Base-by-base conservation (phyloP, 2,888 invertebrate genomes). In the Andrena fulva region DNA sequence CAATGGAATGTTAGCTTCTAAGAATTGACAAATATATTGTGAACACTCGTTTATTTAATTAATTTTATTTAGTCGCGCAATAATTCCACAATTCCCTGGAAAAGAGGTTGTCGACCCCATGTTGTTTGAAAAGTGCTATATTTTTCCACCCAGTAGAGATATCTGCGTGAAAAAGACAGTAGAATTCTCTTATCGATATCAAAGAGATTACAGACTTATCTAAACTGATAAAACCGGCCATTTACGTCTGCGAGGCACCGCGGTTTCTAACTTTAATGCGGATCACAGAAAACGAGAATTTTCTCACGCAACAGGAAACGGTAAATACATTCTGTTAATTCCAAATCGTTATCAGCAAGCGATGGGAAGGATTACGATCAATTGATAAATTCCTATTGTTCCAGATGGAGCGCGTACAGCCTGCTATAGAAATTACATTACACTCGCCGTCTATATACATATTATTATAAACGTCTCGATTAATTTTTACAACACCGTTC, bases 201-300 rank as follows among this genome's bases (percentile, higher is more conserved):
- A 54, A 60, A 33, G 24, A 80, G 80, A 80, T 80, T 80, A 74
- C 50, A 24, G 24, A 33, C 48, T 56, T 80, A 80, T 82, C 75
- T 62, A 6, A 16, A 16, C 60, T 50, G 82, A 80, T 82, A 80
- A 80, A 60, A 35, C 27, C 27, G 62, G 4, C 24, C 50, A 56
- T 70, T 73, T 67, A 50, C 48, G 54, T 33, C 48, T 33, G 29
- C 35, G n/a, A 64, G 50, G 59, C n/a, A 64, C 16, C 16, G 42
- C 20, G 16, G 16, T 64, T 42, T 66, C n/a, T 54, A n/a, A 50
- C 12, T 52, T 60, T 52, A 20, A 66, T 60, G 48, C 33, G 4
- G 20, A 33, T 54, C 20, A 10, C 56, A 33, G 48, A 54, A 35
- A n/a, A 24, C 10, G 33, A 69, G 16, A 54, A 56, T 64, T 62